Conservation (phyloP, 2,888 invertebrate species). For the Octodonta nipae region DNA sequence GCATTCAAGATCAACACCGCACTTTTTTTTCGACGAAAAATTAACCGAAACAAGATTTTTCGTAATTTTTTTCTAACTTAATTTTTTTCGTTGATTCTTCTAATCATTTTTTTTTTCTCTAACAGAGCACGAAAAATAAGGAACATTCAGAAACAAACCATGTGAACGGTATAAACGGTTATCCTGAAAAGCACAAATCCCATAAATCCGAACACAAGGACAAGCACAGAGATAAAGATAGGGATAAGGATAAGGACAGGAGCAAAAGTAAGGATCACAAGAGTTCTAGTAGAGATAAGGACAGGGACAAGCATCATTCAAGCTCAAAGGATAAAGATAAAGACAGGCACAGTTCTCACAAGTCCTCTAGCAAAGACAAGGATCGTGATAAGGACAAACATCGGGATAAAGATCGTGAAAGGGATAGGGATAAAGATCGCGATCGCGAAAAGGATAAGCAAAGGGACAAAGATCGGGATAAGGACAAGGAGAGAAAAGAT, state of each 20-base stretch:
- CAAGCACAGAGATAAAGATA: conserved; percentile 43
- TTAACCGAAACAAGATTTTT: neutral
- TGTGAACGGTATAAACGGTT: conserved; percentile 72
- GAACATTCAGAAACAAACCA: conserved; percentile 34
- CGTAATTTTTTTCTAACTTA: conserved; percentile 1
- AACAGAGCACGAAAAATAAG: conserved; percentile 20
- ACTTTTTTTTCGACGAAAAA: neutral
- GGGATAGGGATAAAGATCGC: conserved; percentile 23
- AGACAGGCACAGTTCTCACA: conserved; percentile 33
- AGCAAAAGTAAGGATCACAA: conserved; percentile 29
- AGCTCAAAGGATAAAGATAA: conserved; percentile 46
- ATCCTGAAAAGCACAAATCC: conserved; percentile 42
- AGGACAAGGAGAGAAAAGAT: conserved; percentile 37
- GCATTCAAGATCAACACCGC: neutral
- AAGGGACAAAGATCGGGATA: conserved; percentile 34
- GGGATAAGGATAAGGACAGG: conserved; percentile 28
- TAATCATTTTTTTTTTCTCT: conserved; percentile 5
- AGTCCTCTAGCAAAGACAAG: conserved; percentile 30
- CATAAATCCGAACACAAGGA: conserved; percentile 45
- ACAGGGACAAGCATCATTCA: conserved; percentile 51
- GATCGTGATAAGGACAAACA: conserved; percentile 37
- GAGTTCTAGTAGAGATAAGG: conserved; percentile 29
- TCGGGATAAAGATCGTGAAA: conserved; percentile 25
- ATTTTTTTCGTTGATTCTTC: conserved; percentile 3
- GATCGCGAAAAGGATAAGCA: conserved; percentile 28